phyloP scores from a whole-genome alignment of 2,113 vertebrate genomes.

The Halichoerus grypus region DNA sequence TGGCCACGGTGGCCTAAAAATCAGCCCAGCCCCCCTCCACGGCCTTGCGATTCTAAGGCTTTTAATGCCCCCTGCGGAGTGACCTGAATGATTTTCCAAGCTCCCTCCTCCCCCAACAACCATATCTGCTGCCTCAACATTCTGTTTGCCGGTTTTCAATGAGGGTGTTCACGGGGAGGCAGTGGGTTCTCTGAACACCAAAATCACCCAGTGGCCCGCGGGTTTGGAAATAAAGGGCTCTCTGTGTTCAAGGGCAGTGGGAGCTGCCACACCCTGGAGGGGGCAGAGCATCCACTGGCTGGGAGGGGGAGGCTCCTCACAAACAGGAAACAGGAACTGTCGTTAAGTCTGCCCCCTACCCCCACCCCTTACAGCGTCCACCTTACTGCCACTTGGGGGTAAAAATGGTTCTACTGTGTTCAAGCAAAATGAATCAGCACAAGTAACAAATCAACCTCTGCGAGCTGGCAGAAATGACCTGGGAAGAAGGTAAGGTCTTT shows the following conservation, averaged over 20 bases:
- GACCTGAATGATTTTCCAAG: background rate
- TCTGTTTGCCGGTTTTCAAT: background rate
- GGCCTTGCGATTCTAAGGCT: background rate
- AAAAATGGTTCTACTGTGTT: background rate
- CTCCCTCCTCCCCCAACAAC: background rate
- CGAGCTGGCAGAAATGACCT: background rate
- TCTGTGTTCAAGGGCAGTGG: background rate
- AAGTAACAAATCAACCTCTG: background rate
- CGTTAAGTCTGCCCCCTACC: too few species aligned
- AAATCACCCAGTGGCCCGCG: background rate
- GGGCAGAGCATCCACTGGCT: background rate
- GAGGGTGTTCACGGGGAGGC: background rate
- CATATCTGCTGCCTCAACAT: background rate
- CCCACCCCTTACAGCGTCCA: background rate
- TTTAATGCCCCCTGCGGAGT: background rate
- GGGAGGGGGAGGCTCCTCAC: background rate
- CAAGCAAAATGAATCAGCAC: background rate
- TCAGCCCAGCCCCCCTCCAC: background rate
- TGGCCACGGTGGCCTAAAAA: background rate
- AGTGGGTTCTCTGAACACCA: background rate
- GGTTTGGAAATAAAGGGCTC: conserved; percentile 29
- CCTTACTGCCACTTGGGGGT: background rate
- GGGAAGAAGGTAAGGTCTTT: background rate
- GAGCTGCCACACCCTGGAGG: background rate
- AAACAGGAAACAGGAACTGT: background rate